Base-by-base conservation (phyloP, 2,113 vertebrate species). In the Casuarius casuarius region DNA sequence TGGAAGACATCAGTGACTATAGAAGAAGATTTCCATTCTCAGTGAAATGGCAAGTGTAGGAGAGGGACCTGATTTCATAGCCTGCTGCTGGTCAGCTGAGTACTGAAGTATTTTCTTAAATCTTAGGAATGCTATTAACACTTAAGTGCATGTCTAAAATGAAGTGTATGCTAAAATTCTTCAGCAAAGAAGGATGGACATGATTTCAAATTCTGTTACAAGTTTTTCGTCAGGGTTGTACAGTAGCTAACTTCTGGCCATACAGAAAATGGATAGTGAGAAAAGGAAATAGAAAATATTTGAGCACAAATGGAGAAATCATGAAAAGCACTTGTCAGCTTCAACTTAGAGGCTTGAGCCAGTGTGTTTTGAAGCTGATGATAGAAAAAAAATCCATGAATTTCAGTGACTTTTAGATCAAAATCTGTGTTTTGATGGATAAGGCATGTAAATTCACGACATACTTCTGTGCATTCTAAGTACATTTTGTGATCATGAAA, bases 321-420 rank as follows among this genome's bases (percentile, higher is more conserved):
- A 49, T 19, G 70, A 33, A 1, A 0, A 88, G 58, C 20, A 14
- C 12, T 82, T 72, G 12, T 56, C 42, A 54, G 13, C 33, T 80
- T 71, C 33, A 35, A 20, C 33, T 51, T 51, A n/a, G 33, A 33
- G 46, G 21, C 48, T 23, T 71, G 48, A 51, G 14, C 46, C 48
- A 71, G 11, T 56, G 8, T 40, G 72, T 56, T 79, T 85, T 38
- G 71, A 63, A 79, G 78, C 0, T 0, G 16, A 5, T 9, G 16
- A 5, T 9, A 70, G 44, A 21, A 23, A 84, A 84, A 65, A 81
- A 58, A 22, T 3, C 18, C 40, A 80, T 42, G 49, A 21, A 31
- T 80, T 88, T 77, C 58, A 35, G 20, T 52, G 33, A 91, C 35
- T 17, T 58, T 82, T 65, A 84, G 58, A 48, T 79, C 89, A 93